phyloP scores from a whole-genome alignment of 2,888 invertebrate species.

The Ochropleura plecta region DNA sequence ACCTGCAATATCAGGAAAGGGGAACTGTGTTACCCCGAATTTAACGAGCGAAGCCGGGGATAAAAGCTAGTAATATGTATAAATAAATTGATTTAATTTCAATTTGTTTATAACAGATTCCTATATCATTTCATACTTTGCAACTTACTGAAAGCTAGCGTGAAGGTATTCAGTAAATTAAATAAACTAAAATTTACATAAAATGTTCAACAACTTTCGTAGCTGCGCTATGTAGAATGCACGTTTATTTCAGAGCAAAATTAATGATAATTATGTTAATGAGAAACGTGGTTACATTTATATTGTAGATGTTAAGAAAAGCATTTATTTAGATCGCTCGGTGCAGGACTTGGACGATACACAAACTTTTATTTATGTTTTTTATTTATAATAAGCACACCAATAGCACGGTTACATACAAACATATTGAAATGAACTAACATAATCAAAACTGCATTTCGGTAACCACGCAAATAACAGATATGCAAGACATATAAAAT shows the following conservation, averaged over 20 bases:
- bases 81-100: neutral
- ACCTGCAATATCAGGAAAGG: no score
- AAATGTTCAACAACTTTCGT: neutral
- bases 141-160: conserved; percentile 2
- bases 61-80: no score
- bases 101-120: neutral
- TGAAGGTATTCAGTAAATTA: conserved; percentile 5
- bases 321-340: neutral
- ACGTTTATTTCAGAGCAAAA: conserved; percentile 1
- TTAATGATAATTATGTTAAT: neutral
- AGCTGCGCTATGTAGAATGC: neutral
- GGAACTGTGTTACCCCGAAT: no score
- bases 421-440: no score
- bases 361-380: no score
- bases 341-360: neutral
- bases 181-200: conserved; percentile 4
- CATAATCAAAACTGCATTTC: no score
- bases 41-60: no score
- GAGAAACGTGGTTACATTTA: neutral
- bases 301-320: neutral
- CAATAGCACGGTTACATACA: no score
- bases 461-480: no score
- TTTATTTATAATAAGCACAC: no score
- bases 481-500: no score
- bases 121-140: neutral